Base-by-base conservation (phyloP, 1,140 invertebrate species). In the Plectus sambesii region DNA sequence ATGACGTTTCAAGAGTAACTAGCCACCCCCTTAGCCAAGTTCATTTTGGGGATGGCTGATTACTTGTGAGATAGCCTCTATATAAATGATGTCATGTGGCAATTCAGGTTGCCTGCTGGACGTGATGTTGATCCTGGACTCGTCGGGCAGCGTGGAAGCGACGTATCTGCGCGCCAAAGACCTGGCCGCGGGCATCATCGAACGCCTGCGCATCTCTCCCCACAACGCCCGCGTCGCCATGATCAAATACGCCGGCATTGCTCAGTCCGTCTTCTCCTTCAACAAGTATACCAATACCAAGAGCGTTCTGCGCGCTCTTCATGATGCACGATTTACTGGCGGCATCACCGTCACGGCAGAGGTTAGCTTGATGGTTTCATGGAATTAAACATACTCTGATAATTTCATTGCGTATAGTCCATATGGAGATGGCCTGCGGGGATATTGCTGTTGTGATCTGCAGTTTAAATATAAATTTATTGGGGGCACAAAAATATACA, bases 201-300 rank as follows among this genome's bases (percentile, higher is more conserved):
- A 59, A 24, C 20, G 35, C 12, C 55, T 59, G 26, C 26, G 45
- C 1, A 46, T 63, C 30, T 55, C 61, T 2, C 49, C 49, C 6
- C 12, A 65, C 33, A 62, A 64, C 40, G 59, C 59, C 5, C 55
- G 56, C 20, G 64, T 64, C 5, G 15, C 60, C 3, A 24, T 64
- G 2, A 61, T 64, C 15, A 64, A 64, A 52, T 64, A 67, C 41
- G 57, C 61, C 8, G 41, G 61, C 9, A 64, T 65, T 43, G 64
- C 62, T 3, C 42, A 58, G 6, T 61, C 59, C 5, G 22, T 64
- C 5, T 47, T 53, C 29, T 40, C 53, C n/a, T 64, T 64, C 49
- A 36, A 35, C 15, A 17, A 24, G n/a, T 15, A 24, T 8, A 15
- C 24, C 2, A 62, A 63, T 30, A 42, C 42, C 26, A 55, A 50